A percentile compares a stretch with the other conserved stretches of the same genome.
Conservation (phyloP, 2,888 invertebrate species). For the Esperia sulphurella region DNA sequence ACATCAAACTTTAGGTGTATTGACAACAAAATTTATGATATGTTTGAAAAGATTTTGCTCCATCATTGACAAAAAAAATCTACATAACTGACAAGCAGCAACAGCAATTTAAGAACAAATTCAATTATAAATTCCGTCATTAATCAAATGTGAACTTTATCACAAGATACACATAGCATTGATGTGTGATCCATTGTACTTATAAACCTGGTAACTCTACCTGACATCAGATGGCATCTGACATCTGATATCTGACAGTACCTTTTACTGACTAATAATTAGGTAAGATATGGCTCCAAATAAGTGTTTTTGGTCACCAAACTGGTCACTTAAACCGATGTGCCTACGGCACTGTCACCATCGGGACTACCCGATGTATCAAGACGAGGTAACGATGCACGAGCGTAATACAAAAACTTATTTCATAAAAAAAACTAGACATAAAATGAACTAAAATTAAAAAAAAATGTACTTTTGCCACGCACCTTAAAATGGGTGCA, state of each 20-base stretch:
- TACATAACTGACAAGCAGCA: too few species aligned
- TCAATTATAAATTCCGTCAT: too few species aligned
- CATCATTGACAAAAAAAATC: too few species aligned
- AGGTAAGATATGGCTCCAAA: background rate
- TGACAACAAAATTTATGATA: too few species aligned
- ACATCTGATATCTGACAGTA: background rate
- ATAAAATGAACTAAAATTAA: constrained; percentile 22
- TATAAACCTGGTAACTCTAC: background rate
- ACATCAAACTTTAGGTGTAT: too few species aligned
- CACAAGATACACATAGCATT: too few species aligned
- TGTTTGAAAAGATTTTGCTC: too few species aligned
- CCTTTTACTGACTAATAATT: background rate
- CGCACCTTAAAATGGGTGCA: constrained; percentile 24
- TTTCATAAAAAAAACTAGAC: constrained; percentile 4
- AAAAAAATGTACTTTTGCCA: constrained; percentile 51
- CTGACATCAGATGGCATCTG: background rate
- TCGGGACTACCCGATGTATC: constrained; percentile 33
- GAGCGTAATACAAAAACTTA: constrained; percentile 15
- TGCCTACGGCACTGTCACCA: constrained; percentile 40
- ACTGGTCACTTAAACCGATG: constrained; percentile 6
- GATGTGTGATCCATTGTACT: too few species aligned
- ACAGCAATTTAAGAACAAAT: too few species aligned
- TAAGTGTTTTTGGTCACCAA: constrained; percentile 16
- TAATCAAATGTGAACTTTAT: too few species aligned
- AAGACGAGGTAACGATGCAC: constrained; percentile 42